Conservation (phyloP, 2,888 invertebrate genomes). For the Schrankia costaestrigalis region DNA sequence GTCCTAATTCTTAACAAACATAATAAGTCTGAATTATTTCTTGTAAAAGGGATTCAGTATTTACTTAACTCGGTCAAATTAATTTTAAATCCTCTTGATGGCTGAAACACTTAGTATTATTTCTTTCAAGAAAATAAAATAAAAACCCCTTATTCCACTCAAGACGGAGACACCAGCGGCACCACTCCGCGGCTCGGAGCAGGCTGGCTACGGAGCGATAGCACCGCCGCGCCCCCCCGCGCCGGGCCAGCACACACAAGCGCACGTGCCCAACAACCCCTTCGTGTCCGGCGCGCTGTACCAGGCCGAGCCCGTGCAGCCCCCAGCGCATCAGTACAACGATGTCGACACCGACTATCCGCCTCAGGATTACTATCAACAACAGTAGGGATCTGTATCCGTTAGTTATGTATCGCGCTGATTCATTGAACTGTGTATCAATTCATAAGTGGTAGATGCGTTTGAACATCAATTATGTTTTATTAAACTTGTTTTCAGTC, state of each 20-base stretch:
- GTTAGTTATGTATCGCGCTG: background rate
- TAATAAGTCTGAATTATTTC: no score
- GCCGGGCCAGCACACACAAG: constrained; percentile 77
- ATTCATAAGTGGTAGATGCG: no score
- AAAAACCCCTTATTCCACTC: constrained; percentile 4
- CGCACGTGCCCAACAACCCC: constrained; percentile 81
- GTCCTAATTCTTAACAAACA: no score
- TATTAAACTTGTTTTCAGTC: no score
- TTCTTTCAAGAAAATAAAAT: no score
- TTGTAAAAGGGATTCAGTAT: no score
- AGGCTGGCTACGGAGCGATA: constrained; percentile 65
- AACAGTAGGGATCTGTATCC: constrained; percentile 9
- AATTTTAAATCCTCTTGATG: no score
- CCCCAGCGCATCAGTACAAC: constrained; percentile 79
- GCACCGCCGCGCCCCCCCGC: constrained; percentile 64
- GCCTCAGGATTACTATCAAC: constrained; percentile 11
- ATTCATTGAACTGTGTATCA: no score
- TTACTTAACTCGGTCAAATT: no score
- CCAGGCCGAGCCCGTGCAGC: constrained; percentile 84
- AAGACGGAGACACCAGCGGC: constrained; percentile 66
- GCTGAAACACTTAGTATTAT: no score
- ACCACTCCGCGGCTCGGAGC: constrained; percentile 58
- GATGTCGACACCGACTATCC: constrained; percentile 56
- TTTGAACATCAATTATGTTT: no score
- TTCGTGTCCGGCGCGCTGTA: constrained; percentile 82